Conservation (phyloP, 2,888 invertebrate genomes). For the Pyrocoelia pectoralis region DNA sequence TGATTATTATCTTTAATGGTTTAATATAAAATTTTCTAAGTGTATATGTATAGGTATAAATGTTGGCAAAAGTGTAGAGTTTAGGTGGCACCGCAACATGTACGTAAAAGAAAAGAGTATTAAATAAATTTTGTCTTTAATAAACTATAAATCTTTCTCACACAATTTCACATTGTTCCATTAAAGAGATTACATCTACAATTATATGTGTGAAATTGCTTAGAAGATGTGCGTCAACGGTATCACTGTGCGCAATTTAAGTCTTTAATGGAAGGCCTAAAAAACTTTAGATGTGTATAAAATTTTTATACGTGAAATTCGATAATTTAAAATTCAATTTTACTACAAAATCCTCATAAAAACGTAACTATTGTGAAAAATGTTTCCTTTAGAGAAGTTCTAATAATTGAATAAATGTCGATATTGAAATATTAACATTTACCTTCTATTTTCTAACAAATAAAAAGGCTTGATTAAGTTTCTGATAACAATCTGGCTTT, state of each 20-base stretch:
- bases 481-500: conserved; percentile 23
- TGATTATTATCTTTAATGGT: too few relatives aligned
- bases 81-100: too few relatives aligned
- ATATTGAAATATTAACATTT: conserved; percentile 6
- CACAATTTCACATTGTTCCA: conserved; percentile 44
- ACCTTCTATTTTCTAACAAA: conserved; percentile 12
- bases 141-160: conserved; percentile 32
- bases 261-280: conserved; percentile 40
- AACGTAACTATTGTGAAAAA: too few relatives aligned
- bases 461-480: conserved; percentile 24
- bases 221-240: conserved; percentile 45
- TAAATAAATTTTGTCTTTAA: too few relatives aligned
- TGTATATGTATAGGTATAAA: too few relatives aligned
- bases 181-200: conserved; percentile 42
- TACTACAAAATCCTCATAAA: neutral
- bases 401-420: neutral
- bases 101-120: too few relatives aligned
- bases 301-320: neutral
- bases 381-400: neutral
- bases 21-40: too few relatives aligned
- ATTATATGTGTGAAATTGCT: conserved; percentile 46
- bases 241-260: conserved; percentile 43
- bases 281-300: conserved; percentile 7
- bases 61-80: too few relatives aligned
- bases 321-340: neutral